Percentiles rank a stretch among this genome's conserved stretches.
Conservation (phyloP, 2,888 invertebrate species). For the Pemphredon lugubris region DNA sequence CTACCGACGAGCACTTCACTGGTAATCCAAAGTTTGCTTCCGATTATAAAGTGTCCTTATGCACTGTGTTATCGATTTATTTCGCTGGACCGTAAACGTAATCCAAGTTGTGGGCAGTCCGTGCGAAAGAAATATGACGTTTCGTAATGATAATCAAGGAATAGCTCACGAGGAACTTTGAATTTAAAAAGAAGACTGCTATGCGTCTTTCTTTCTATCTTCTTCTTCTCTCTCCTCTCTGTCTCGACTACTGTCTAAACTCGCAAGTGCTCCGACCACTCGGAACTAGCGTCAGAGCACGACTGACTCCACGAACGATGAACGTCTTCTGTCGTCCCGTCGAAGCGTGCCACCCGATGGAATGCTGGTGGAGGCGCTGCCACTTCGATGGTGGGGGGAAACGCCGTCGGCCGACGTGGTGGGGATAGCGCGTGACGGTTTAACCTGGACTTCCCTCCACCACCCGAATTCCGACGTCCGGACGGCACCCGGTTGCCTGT, state of each 20-base stretch:
- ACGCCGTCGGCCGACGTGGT: slow-evolving; percentile 55
- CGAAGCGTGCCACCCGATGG: slow-evolving; percentile 76
- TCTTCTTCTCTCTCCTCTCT: slow-evolving; percentile 18
- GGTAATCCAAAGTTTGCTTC: slow-evolving; percentile 53
- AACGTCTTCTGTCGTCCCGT: slow-evolving; percentile 74
- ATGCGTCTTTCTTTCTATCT: slow-evolving; percentile 8
- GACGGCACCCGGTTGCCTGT: slow-evolving; percentile 71
- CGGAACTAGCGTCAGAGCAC: slow-evolving; percentile 76
- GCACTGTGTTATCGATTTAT: slow-evolving; percentile 19
- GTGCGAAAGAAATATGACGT: neutral
- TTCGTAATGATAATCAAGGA: neutral
- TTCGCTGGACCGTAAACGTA: slow-evolving; percentile 1
- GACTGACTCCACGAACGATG: slow-evolving; percentile 75
- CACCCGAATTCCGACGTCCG: slow-evolving; percentile 76
- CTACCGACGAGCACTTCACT: slow-evolving; percentile 58
- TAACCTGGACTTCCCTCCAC: slow-evolving; percentile 75
- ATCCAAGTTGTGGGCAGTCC: slow-evolving; percentile 22
- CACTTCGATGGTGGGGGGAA: slow-evolving; percentile 62
- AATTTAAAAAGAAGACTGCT: slow-evolving; percentile 12
- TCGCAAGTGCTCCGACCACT: slow-evolving; percentile 68
- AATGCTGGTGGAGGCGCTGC: slow-evolving; percentile 69
- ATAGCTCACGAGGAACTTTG: neutral
- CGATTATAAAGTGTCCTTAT: slow-evolving; percentile 10
- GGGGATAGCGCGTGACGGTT: slow-evolving; percentile 79
- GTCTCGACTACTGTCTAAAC: slow-evolving; percentile 19